phyloP scores from a whole-genome alignment of 2,888 invertebrate genomes.

The Papilio demoleus region DNA sequence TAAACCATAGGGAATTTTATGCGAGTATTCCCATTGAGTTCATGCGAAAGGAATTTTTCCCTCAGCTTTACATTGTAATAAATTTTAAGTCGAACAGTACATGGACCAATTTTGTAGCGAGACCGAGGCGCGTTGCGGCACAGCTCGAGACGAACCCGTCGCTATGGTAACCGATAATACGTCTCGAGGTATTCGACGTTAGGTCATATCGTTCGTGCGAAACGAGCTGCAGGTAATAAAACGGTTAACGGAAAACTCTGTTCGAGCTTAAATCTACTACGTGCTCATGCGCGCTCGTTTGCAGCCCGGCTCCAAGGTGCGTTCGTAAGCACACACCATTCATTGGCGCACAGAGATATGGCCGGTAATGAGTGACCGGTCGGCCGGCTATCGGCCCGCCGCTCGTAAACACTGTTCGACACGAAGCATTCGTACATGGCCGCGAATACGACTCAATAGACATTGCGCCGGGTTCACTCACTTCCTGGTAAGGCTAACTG shows the following conservation, averaged over 20 bases:
- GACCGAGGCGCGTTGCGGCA: background rate
- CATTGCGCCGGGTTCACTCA: conserved; percentile 65
- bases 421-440: conserved; percentile 73
- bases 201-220: conserved; percentile 56
- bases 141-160: conserved; percentile 15
- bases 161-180: conserved; percentile 41
- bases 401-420: conserved; percentile 79
- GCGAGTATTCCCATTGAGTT: conserved; percentile 44
- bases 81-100: conserved; percentile 34
- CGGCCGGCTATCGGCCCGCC: conserved; percentile 74
- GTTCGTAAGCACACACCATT: conserved; percentile 76
- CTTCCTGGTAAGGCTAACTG: conserved; percentile 69
- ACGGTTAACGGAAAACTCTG: conserved; percentile 65
- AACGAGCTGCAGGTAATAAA: conserved; percentile 62
- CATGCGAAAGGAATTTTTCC: conserved; percentile 42
- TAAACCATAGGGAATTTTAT: conserved; percentile 45
- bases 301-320: conserved; percentile 67
- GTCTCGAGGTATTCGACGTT: conserved; percentile 47
- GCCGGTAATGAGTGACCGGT: conserved; percentile 74
- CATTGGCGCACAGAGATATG: conserved; percentile 79
- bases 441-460: conserved; percentile 74
- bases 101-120: conserved; percentile 33
- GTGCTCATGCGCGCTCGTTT: conserved; percentile 71
- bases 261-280: conserved; percentile 65
- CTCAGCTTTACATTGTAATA: conserved; percentile 38